Percentiles rank a stretch among this genome's conserved stretches.
Evolutionary conservation across 2,888 invertebrate genomes (phyloP).

Genomic region (Nipponacmea schrenckii): DNA sequence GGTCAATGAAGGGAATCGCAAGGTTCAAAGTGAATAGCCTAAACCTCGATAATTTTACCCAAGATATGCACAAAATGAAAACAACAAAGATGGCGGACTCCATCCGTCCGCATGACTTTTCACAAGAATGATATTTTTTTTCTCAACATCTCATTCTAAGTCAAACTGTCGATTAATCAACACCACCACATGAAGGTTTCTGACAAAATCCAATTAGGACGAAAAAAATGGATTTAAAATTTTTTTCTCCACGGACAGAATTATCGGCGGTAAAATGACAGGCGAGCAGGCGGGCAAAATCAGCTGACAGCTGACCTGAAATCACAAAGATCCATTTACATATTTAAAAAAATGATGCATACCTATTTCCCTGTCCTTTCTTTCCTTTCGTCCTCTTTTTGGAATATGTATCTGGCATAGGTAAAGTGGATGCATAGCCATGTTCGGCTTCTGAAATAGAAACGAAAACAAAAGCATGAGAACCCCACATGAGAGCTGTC

Average conservation of each 20-base stretch:
- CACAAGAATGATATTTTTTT: not conserved
- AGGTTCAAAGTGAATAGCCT: too few relatives aligned
- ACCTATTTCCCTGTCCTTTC: constrained; percentile 91
- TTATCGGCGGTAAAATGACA: constrained; percentile 14
- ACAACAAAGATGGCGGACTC: constrained; percentile 7
- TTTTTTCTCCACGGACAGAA: not conserved
- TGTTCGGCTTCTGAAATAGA: constrained; percentile 82
- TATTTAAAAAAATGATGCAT: constrained; percentile 63
- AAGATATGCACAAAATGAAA: not conserved
- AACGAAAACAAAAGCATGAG: not conserved
- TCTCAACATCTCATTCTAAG: not conserved
- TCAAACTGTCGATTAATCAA: constrained; percentile 12
- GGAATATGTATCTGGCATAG: constrained; percentile 81
- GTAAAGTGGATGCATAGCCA: constrained; percentile 88
- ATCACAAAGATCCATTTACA: too few relatives aligned
- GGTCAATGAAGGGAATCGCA: too few relatives aligned
- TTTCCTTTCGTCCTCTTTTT: constrained; percentile 77
- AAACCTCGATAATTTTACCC: too few relatives aligned
- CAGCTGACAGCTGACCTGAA: constrained; percentile 42
- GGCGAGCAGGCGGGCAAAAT: constrained; percentile 20
- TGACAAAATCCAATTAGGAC: not conserved
- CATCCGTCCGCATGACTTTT: not conserved
- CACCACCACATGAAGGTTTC: not conserved
- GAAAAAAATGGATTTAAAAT: not conserved
- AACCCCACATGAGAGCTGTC: constrained; percentile 23